These are phyloP conservation scores for Sigmodon hispidus DNA, from an alignment of 2,113 vertebrate genomes.

Conservation along the genomic window DNA sequence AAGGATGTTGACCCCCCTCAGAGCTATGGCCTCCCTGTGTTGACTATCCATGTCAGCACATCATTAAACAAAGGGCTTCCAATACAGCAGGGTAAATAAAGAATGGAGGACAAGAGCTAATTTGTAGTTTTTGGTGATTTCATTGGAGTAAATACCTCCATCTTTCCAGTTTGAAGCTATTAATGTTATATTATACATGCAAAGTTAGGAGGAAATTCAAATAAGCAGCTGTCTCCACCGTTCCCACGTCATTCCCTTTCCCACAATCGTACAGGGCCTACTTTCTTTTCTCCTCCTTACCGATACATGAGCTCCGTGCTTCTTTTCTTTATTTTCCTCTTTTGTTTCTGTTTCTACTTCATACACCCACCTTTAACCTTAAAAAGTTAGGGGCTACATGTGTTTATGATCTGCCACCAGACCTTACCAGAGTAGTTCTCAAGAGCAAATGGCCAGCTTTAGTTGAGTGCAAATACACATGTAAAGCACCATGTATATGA, in stretches of 20 bases:
- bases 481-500: background rate
- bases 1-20: background rate
- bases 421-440: background rate
- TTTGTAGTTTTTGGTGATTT: background rate
- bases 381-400: background rate
- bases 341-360: constrained; percentile 17
- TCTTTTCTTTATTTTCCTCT: background rate
- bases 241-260: background rate
- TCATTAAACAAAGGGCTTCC: background rate
- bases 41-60: background rate
- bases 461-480: background rate
- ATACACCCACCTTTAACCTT: background rate
- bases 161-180: background rate
- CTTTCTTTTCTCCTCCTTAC: background rate
- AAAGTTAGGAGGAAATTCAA: background rate
- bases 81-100: background rate
- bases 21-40: background rate
- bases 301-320: background rate
- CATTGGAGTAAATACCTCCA: background rate
- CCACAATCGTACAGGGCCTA: background rate
- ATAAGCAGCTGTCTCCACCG: background rate
- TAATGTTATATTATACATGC: background rate
- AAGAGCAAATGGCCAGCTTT: background rate
- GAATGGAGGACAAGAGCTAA: fast-evolving
- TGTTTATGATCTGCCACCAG: background rate